phyloP scores from a whole-genome alignment of 2,113 vertebrate genomes.

The Sinocyclocheilus anophthalmus region DNA sequence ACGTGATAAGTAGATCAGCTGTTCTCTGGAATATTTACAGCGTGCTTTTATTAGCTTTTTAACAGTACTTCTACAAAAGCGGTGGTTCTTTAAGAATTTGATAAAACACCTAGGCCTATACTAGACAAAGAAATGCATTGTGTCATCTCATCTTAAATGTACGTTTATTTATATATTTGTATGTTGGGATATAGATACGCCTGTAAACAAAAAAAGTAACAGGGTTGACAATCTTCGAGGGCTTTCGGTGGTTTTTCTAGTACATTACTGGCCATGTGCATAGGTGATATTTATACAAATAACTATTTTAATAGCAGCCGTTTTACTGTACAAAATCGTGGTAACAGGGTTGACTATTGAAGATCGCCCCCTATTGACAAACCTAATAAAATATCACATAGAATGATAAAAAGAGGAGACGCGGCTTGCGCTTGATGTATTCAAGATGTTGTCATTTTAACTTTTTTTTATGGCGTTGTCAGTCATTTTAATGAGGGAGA shows the following conservation, averaged over 20 bases:
- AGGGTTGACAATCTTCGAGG: background rate
- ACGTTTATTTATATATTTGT: background rate
- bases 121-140: background rate
- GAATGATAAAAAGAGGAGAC: background rate
- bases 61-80: background rate
- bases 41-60: background rate
- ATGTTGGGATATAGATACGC: background rate
- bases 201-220: background rate
- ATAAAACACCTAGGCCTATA: background rate
- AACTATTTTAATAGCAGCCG: background rate
- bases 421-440: background rate
- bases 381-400: no score
- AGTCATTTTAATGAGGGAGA: background rate
- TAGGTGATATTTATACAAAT: background rate
- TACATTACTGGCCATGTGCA: background rate
- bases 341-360: conserved; percentile 7
- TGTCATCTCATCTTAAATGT: background rate
- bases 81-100: no score
- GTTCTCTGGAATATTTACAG: background rate
- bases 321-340: background rate
- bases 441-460: background rate
- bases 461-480: background rate
- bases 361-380: conserved; percentile 16
- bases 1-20: conserved; percentile 4
- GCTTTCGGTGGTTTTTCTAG: background rate